These are phyloP conservation scores for Cephus runcator DNA, from an alignment of 2,888 invertebrate species.

Conservation along the genomic window DNA sequence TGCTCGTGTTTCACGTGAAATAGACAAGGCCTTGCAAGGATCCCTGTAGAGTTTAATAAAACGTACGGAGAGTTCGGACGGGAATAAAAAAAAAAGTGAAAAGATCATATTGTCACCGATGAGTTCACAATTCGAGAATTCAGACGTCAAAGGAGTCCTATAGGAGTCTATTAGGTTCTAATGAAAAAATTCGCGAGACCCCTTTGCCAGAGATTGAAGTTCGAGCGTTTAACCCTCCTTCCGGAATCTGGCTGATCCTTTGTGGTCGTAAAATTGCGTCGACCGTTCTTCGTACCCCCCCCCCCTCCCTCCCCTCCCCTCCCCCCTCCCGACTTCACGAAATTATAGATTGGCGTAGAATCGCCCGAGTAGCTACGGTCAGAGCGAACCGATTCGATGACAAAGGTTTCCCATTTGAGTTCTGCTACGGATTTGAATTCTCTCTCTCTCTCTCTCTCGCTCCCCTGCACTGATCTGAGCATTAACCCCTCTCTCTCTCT, in stretches of 20 bases:
- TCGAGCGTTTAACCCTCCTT: background rate
- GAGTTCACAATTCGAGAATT: background rate
- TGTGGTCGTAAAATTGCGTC: background rate
- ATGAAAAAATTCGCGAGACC: background rate
- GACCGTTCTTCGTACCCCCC: background rate
- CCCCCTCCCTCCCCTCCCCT: no score
- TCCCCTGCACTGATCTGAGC: background rate
- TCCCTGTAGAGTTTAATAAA: background rate
- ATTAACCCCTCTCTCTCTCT: background rate
- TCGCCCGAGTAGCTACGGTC: background rate
- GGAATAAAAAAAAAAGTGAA: background rate
- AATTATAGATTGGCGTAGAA: background rate
- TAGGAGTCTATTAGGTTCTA: background rate
- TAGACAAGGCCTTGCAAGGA: background rate
- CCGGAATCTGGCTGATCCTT: background rate
- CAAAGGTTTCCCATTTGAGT: background rate
- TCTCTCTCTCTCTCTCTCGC: background rate
- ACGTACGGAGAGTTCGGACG: background rate
- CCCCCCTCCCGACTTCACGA: background rate
- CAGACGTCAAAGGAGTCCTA: background rate
- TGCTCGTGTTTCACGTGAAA: background rate
- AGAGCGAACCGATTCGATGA: constrained; percentile 2
- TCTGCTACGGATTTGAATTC: background rate
- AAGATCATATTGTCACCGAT: background rate
- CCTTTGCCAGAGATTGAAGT: background rate